Percentiles rank a stretch among this genome's conserved stretches.
These are phyloP conservation scores for Trichogramma evanescens DNA, from an alignment of 2,888 invertebrate genomes.

Conservation along the genomic window DNA sequence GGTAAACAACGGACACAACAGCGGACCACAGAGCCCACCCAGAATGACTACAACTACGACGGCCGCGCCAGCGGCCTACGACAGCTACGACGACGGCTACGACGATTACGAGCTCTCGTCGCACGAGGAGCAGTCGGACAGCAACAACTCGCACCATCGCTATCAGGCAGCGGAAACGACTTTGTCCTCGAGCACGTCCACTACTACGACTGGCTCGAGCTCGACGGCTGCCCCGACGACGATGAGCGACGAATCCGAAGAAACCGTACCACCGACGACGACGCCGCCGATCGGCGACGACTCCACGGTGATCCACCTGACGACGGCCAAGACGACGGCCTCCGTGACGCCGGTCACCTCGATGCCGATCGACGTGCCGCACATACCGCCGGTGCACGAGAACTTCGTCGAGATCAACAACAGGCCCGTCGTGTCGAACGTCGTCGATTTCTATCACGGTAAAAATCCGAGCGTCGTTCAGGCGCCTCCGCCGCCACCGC, in stretches of 20 bases:
- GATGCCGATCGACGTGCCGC: constrained; percentile 32
- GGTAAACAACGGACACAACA: constrained; percentile 19
- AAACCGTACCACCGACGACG: constrained; percentile 7
- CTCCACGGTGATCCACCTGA: constrained; percentile 12
- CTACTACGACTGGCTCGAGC: not conserved
- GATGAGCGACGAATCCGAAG: constrained; percentile 2
- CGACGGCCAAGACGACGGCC: constrained; percentile 16
- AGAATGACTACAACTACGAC: not conserved
- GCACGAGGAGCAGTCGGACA: constrained; percentile 2
- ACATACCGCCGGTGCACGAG: constrained; percentile 24
- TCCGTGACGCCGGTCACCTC: constrained; percentile 31
- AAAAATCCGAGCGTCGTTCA: constrained; percentile 5
- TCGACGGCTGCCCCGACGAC: constrained; percentile 2
- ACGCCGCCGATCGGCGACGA: not conserved
- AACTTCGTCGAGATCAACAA: constrained; percentile 28
- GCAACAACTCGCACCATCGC: not conserved
- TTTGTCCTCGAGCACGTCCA: not conserved
- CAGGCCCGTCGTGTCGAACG: constrained; percentile 3
- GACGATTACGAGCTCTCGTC: constrained; percentile 2
- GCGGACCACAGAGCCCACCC: constrained; percentile 20
- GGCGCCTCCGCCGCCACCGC: constrained; percentile 11
- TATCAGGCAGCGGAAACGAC: constrained; percentile 13
- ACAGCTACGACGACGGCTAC: constrained; percentile 32
- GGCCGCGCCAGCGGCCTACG: constrained; percentile 41
- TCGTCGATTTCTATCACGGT: constrained; percentile 10